phyloP scores from a whole-genome alignment of 1,140 invertebrate genomes.

The Diploscapter pachys region DNA sequence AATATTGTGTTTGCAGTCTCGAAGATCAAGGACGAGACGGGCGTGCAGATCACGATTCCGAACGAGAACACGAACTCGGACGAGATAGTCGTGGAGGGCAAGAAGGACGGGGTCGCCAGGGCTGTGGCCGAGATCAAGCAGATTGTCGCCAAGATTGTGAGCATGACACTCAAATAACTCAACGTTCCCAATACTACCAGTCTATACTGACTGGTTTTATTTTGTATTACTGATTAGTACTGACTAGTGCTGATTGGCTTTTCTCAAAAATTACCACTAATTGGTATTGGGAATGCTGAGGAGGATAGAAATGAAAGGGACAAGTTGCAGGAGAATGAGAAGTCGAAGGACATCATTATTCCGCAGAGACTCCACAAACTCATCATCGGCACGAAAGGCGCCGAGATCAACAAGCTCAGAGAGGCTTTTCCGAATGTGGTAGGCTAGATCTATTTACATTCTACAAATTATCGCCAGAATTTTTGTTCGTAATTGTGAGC shows the following conservation, averaged over 20 bases:
- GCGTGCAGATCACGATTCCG: conserved; percentile 83
- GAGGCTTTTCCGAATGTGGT: conserved; percentile 86
- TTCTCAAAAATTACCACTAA: too few species aligned
- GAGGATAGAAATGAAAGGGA: too few species aligned
- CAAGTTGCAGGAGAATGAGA: conserved; percentile 76
- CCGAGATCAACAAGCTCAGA: conserved; percentile 85
- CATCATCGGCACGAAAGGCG: conserved; percentile 87
- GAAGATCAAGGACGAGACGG: conserved; percentile 69
- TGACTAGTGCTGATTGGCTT: too few species aligned
- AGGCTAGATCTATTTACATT: too few species aligned
- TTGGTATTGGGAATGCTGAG: too few species aligned
- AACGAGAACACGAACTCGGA: conserved; percentile 70
- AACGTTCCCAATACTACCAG: too few species aligned
- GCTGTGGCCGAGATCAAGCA: conserved; percentile 69
- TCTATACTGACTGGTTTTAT: too few species aligned
- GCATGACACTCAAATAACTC: too few species aligned
- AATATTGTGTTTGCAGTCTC: conserved; percentile 61
- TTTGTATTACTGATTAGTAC: too few species aligned
- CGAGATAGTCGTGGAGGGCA: conserved; percentile 87
- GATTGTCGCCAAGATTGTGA: conserved; percentile 58
- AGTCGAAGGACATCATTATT: conserved; percentile 86
- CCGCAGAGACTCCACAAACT: conserved; percentile 87
- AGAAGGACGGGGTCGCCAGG: conserved; percentile 75
- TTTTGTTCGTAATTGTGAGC: too few species aligned
- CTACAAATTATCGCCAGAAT: too few species aligned